Conservation (phyloP, 2,888 invertebrate species). For the Tethea ocularis region DNA sequence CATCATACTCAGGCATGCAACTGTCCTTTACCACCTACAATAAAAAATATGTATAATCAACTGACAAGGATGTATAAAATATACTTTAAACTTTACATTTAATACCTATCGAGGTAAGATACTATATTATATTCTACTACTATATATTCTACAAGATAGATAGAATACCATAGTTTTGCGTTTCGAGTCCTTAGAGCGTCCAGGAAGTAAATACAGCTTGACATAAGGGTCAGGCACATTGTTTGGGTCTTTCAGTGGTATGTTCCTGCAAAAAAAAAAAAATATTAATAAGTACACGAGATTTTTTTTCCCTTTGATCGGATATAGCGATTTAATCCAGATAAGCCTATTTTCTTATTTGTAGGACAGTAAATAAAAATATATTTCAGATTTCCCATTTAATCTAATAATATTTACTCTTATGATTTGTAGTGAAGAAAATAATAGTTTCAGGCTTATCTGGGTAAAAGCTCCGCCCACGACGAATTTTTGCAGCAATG, state of each 20-base stretch:
- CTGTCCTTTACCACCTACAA: constrained; percentile 91
- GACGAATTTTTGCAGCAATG: too few relatives aligned
- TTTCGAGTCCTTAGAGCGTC: constrained; percentile 93
- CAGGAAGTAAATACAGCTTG: constrained; percentile 93
- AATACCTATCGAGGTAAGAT: neutral
- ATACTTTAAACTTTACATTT: neutral
- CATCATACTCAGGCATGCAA: constrained; percentile 95
- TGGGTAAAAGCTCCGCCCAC: too few relatives aligned
- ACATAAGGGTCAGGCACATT: constrained; percentile 96
- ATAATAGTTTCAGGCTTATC: too few relatives aligned
- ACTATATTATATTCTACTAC: too few relatives aligned
- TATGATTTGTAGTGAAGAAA: too few relatives aligned
- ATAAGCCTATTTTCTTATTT: too few relatives aligned
- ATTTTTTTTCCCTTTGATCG: neutral
- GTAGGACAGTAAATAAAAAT: too few relatives aligned
- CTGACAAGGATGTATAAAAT: neutral
- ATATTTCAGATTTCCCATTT: too few relatives aligned
- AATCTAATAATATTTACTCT: too few relatives aligned
- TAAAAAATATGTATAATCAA: neutral
- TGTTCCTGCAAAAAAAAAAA: constrained; percentile 81
- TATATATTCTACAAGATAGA: too few relatives aligned
- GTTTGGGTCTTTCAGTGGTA: constrained; percentile 91
- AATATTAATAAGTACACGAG: neutral
- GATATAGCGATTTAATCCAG: too few relatives aligned
- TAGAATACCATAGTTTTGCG: constrained; percentile 90